Percentiles rank a stretch among this genome's conserved stretches.
phyloP scores from a whole-genome alignment of 2,888 invertebrate species.

The Lumbricus terrestris region DNA sequence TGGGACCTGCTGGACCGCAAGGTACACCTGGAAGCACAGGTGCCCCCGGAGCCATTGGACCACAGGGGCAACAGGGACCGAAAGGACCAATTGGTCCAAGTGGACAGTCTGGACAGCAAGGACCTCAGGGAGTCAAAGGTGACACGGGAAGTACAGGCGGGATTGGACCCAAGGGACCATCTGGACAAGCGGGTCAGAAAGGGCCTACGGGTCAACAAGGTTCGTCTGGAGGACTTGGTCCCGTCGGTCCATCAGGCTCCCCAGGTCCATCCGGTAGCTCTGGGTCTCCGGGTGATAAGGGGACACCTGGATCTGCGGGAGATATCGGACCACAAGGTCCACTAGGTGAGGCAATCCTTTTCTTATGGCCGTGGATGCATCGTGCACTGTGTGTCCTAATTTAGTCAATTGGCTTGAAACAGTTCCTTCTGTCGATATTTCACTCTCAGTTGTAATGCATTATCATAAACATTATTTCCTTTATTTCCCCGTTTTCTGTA shows the following conservation, averaged over 20 bases:
- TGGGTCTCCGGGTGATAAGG: constrained; percentile 27
- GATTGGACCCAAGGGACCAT: constrained; percentile 29
- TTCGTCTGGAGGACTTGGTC: constrained; percentile 30
- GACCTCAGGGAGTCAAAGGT: constrained; percentile 31
- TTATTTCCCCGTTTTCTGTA: not conserved
- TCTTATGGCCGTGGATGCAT: not conserved
- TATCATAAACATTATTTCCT: not conserved
- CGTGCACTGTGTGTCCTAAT: not conserved
- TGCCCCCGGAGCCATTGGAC: constrained; percentile 13
- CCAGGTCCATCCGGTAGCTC: constrained; percentile 37
- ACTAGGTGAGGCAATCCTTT: not conserved
- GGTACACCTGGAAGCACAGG: constrained; percentile 16
- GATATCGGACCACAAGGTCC: constrained; percentile 21
- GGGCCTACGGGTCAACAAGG: constrained; percentile 39
- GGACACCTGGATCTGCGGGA: constrained; percentile 22
- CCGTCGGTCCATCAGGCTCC: constrained; percentile 37
- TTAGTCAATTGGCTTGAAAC: not conserved
- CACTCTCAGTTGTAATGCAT: not conserved
- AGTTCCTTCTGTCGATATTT: not conserved
- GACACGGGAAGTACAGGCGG: constrained; percentile 30
- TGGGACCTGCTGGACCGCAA: constrained; percentile 22
- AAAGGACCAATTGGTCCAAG: constrained; percentile 24
- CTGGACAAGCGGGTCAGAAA: constrained; percentile 32
- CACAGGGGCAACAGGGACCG: not conserved
- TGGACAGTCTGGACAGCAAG: constrained; percentile 30